phyloP scores from a whole-genome alignment of 2,797 vertebrate genomes.

The Selene dorsalis region DNA sequence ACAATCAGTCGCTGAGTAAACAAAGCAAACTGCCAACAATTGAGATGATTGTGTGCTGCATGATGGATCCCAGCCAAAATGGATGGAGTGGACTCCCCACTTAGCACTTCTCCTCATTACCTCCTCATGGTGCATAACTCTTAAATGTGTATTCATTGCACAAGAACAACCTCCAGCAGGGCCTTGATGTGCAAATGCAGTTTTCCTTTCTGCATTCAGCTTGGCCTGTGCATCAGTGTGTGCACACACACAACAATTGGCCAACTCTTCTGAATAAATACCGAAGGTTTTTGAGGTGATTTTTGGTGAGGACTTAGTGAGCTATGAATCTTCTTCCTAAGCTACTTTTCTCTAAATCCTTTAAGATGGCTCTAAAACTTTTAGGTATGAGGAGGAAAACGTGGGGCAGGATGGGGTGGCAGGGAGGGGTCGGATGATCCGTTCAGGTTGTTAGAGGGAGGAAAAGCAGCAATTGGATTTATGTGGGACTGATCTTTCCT shows the following conservation, averaged over 20 bases:
- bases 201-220: constrained; percentile 34
- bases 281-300: constrained; percentile 40
- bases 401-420: background rate
- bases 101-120: constrained; percentile 66
- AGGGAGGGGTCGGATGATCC: constrained; percentile 18
- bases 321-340: constrained; percentile 51
- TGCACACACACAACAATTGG: constrained; percentile 36
- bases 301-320: constrained; percentile 30
- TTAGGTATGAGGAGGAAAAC: constrained; percentile 51
- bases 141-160: constrained; percentile 55
- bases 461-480: constrained; percentile 48
- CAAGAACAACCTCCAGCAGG: constrained; percentile 53
- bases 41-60: constrained; percentile 40
- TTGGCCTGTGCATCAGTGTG: constrained; percentile 3
- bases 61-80: constrained; percentile 67
- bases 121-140: constrained; percentile 58
- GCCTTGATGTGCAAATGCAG: constrained; percentile 56
- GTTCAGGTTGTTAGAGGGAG: constrained; percentile 45
- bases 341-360: constrained; percentile 69
- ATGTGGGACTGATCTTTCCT: constrained; percentile 28
- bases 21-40: constrained; percentile 60
- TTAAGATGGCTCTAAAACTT: constrained; percentile 60
- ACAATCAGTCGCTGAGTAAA: constrained; percentile 60
- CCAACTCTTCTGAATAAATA: constrained; percentile 37
- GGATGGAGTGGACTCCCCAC: constrained; percentile 56